Evolutionary conservation across 2,113 vertebrate species (phyloP).

Genomic region (Macrotis lagotis): DNA sequence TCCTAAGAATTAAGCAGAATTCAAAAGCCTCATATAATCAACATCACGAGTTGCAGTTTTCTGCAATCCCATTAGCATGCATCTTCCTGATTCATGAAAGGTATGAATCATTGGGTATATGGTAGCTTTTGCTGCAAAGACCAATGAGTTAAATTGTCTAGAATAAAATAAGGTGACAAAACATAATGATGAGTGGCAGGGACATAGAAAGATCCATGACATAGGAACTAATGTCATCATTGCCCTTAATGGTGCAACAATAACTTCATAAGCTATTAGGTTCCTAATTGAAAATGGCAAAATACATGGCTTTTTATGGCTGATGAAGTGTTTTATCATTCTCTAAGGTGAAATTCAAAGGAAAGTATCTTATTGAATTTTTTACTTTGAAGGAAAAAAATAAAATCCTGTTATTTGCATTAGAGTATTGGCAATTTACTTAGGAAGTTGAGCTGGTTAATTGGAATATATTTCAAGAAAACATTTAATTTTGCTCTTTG

Average conservation of each 20-base stretch:
- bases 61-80: slow-evolving; percentile 61
- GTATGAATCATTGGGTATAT: slow-evolving; percentile 71
- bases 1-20: slow-evolving; percentile 34
- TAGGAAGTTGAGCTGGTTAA: slow-evolving; percentile 37
- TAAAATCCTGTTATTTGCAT: slow-evolving; percentile 13
- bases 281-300: slow-evolving; percentile 61
- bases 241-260: slow-evolving; percentile 56
- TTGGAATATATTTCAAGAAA: slow-evolving; percentile 35
- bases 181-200: slow-evolving; percentile 80
- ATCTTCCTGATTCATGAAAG: slow-evolving; percentile 73
- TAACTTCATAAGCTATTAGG: slow-evolving; percentile 55
- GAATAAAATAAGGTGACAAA: slow-evolving; percentile 84
- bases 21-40: slow-evolving; percentile 57
- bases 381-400: slow-evolving; percentile 46
- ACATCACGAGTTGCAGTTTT: slow-evolving; percentile 36
- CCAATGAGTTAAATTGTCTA: slow-evolving; percentile 84
- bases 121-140: slow-evolving; percentile 76
- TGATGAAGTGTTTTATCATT: slow-evolving; percentile 44
- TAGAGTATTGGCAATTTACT: slow-evolving; percentile 17
- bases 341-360: slow-evolving; percentile 44
- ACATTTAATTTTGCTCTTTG: slow-evolving; percentile 40
- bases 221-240: slow-evolving; percentile 67
- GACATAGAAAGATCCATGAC: slow-evolving; percentile 71
- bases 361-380: slow-evolving; percentile 35
- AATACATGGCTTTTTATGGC: slow-evolving; percentile 56